Evolutionary conservation across 30 jellyfish, hydroid and myxozoan genomes (phyloP), one percentile per base, ranked within the genome.

Genomic region (Aurelia sp.): DNA sequence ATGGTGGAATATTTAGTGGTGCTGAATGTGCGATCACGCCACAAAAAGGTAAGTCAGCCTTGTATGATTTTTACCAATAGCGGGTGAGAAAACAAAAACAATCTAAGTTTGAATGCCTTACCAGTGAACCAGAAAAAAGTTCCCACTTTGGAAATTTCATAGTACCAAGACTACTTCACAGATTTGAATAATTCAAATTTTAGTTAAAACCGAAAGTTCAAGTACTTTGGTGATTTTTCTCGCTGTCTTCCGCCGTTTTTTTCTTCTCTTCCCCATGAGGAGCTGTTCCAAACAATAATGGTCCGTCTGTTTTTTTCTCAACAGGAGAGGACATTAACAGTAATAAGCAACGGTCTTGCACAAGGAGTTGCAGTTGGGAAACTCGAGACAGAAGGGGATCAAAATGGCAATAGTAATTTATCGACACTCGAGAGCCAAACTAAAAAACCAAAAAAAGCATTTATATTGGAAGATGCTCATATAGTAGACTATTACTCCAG

Each of bases 1-100:
- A 83, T 90, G 94, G 66, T 90, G 44, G 97, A 90, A 35, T 90
- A 90, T 67, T 44, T 82, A 27, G 31, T 83, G 22, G 97, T 82
- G 41, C 68, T 90, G 40, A 82, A 83, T 27, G 11, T 33, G 21
- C 21, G 51, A 53, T 44, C 55, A 9, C 7, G 4, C 77, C 40
- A 6, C 21, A 59, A 11, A 62, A 76, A 76, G 77, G 87, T 76
- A 40, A 76, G 67, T 13, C 24, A 60, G 13, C 11, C 3, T 22
- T 41, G 52, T 12, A 5, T 4, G 52, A 6, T 8, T 41, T 4
- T 11, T 41, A 6, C 9, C 52, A 8, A 41, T 5, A 41, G 11
- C 52, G 2, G 47, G 47, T 35, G 47, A n/a, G n/a, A n/a, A n/a
- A n/a, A n/a, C n/a, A n/a, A n/a, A n/a, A n/a, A n/a, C n/a, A n/a